These are phyloP conservation scores for Macrosteles quadrilineatus DNA, from an alignment of 1,140 invertebrate genomes.

Conservation along the genomic window DNA sequence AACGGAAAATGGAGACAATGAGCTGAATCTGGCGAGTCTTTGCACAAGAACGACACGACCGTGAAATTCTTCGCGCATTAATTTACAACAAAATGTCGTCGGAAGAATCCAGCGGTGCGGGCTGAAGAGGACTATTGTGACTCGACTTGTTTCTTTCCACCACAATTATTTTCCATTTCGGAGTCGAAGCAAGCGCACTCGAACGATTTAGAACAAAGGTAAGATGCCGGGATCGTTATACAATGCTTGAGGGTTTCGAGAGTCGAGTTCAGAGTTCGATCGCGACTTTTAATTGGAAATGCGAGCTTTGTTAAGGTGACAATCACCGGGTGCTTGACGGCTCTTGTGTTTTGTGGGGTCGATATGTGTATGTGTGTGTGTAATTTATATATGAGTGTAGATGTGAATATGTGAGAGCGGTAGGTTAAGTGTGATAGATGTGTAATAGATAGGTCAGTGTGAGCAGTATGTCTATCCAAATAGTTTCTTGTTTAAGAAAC, in stretches of 20 bases:
- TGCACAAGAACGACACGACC: neutral
- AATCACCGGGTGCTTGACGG: neutral
- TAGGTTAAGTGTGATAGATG: too few species aligned
- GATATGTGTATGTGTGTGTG: too few species aligned
- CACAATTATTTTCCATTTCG: conserved; percentile 23
- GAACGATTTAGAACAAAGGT: conserved; percentile 15
- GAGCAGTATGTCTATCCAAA: too few species aligned
- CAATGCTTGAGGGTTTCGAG: conserved; percentile 1
- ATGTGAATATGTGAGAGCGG: too few species aligned
- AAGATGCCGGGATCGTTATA: conserved; percentile 5
- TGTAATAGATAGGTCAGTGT: too few species aligned
- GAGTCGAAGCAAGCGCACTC: conserved; percentile 12
- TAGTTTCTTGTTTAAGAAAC: too few species aligned
- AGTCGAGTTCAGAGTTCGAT: neutral
- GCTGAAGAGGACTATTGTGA: neutral
- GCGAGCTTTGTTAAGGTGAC: conserved; percentile 7
- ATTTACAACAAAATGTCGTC: conserved; percentile 24
- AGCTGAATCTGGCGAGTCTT: neutral
- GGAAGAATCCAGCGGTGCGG: neutral
- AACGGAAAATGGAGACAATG: conserved; percentile 1
- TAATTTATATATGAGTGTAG: too few species aligned
- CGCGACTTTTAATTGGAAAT: conserved; percentile 24
- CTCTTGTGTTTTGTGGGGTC: too few species aligned
- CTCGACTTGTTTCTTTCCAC: conserved; percentile 23
- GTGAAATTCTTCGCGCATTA: conserved; percentile 10